Evolutionary conservation across 1,140 invertebrate genomes (phyloP).

Genomic region (Macrobrachium rosenbergii): DNA sequence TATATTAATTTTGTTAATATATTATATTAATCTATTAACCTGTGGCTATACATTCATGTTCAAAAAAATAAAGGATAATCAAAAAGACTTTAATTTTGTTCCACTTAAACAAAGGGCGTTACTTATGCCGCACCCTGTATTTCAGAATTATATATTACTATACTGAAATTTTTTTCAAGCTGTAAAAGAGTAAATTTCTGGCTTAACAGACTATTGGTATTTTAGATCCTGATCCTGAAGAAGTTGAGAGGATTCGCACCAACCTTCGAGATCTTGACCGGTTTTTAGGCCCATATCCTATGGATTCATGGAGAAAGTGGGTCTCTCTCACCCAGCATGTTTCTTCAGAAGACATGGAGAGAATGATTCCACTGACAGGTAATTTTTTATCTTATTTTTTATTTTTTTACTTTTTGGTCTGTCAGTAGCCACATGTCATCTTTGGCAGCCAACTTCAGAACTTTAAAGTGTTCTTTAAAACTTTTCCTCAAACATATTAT

Average conservation of each 20-base stretch:
- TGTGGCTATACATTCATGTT: too few relatives aligned
- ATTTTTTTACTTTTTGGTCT: neutral
- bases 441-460: neutral
- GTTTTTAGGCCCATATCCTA: constrained; percentile 91
- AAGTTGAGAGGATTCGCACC: constrained; percentile 66
- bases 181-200: neutral
- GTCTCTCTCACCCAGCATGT: constrained; percentile 84
- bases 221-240: constrained; percentile 24
- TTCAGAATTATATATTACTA: neutral
- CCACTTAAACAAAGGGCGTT: too few relatives aligned
- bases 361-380: constrained; percentile 67
- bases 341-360: constrained; percentile 69
- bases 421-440: neutral
- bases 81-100: too few relatives aligned
- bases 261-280: constrained; percentile 85
- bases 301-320: constrained; percentile 89
- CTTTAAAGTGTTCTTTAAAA: neutral
- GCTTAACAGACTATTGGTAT: neutral
- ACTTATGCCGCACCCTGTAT: too few relatives aligned
- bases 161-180: neutral
- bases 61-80: too few relatives aligned
- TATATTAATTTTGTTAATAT: too few relatives aligned
- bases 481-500: neutral
- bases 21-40: too few relatives aligned
- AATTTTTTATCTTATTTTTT: neutral